Evolutionary conservation across 2,113 vertebrate genomes (phyloP), one percentile per base, ranked within the genome.

Genomic region (Gavialis gangeticus): DNA sequence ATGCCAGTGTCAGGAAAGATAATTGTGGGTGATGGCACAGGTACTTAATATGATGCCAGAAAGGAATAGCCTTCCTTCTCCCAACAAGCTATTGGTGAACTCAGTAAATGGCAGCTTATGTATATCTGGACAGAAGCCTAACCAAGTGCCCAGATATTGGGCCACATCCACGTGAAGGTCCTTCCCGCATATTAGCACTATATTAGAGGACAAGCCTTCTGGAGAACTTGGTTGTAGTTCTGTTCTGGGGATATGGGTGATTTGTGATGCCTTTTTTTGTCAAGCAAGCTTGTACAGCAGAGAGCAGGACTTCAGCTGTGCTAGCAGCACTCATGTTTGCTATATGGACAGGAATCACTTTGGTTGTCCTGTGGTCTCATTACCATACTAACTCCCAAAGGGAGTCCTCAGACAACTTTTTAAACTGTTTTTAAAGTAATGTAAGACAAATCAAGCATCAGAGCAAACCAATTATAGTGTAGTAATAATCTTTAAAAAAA

Each of bases 1-100:
- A 59, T 28, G 11, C 28, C 21, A 1, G 1, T 11, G 34, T 3
- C 2, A 63, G 46, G 67, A 80, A 37, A 46, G 0, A 0, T 46
- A 25, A 12, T 64, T 5, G n/a, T 11, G 4, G 21, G 10, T 16
- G 15, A 4, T 77, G 11, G 56, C 22, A 24, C 60, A 37, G 27
- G 34, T 12, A 25, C 64, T 73, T n/a, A 34, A 71, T 12, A 54
- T 4, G 34, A 55, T 83, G 11, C 10, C 67, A 34, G 59, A 64
- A 84, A 92, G 16, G 55, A 66, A 27, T 15, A 79, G 25, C 16
- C 37, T 1, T 0, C 57, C 10, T 64, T 89, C 88, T 69, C 89
- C 46, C 2, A 82, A 78, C 67, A 66, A 84, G 22, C 8, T 59
- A 79, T 63, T 19, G 83, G 1, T 12, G 66, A 12, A 2, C 75